Conservation (phyloP, 2,113 vertebrate genomes). For the Geococcyx californianus region DNA sequence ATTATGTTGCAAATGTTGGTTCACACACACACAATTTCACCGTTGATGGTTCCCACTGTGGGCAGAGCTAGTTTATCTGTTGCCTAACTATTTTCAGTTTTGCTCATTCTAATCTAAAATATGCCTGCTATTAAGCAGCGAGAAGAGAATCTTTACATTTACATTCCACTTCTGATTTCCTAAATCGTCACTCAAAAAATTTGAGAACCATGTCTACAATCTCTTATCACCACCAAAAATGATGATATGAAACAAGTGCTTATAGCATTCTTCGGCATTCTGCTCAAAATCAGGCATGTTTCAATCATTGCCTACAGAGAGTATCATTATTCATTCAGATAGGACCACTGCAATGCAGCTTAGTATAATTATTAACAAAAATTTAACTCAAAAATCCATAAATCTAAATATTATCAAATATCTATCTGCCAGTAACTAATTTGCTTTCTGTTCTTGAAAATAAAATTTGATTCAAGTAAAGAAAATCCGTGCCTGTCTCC, state of each 20-base stretch:
- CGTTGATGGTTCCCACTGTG: not conserved
- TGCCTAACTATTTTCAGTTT: not conserved
- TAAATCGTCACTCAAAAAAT: not conserved
- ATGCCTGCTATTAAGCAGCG: accelerated
- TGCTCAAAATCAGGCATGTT: not conserved
- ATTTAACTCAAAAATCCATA: not conserved
- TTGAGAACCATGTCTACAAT: not conserved
- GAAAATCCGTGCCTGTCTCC: not conserved
- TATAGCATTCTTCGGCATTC: not conserved
- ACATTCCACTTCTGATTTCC: not conserved
- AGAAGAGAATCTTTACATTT: not conserved
- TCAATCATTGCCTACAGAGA: not conserved
- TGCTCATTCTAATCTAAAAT: not conserved
- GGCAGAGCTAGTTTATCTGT: not conserved
- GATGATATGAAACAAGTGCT: not conserved
- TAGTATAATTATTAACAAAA: not conserved
- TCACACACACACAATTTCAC: not conserved
- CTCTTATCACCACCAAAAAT: not conserved
- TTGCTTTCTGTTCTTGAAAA: not conserved
- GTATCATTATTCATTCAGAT: not conserved
- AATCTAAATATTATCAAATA: not conserved
- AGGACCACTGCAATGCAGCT: not conserved
- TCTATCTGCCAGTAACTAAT: not conserved
- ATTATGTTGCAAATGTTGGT: not conserved
- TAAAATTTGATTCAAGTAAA: not conserved